Conservation (phyloP, 2,888 invertebrate genomes). For the Drosophila meridiana region DNA sequence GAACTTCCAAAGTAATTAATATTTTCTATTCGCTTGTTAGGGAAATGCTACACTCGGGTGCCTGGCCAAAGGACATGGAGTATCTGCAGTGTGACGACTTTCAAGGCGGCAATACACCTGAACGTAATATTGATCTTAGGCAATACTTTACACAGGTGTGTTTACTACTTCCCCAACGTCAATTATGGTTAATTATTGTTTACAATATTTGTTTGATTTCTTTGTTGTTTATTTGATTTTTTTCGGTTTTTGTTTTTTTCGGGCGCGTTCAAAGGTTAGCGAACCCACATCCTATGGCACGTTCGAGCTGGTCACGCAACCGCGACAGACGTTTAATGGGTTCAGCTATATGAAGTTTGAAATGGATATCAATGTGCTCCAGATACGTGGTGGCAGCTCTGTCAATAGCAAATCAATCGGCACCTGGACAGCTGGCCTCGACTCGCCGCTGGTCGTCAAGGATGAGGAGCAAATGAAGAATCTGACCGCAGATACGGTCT, state of each 20-base stretch:
- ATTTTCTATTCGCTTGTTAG: slow-evolving; percentile 82
- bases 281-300: slow-evolving; percentile 90
- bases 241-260: neutral
- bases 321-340: slow-evolving; percentile 88
- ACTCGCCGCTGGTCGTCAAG: slow-evolving; percentile 88
- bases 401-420: slow-evolving; percentile 90
- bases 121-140: slow-evolving; percentile 89
- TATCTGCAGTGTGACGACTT: slow-evolving; percentile 92
- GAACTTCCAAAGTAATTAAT: neutral
- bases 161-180: neutral
- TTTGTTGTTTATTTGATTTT: neutral
- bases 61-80: slow-evolving; percentile 90
- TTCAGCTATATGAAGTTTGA: slow-evolving; percentile 91
- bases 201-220: slow-evolving; percentile 18
- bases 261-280: slow-evolving; percentile 84
- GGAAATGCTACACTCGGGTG: slow-evolving; percentile 89
- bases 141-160: slow-evolving; percentile 89
- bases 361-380: slow-evolving; percentile 90
- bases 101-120: slow-evolving; percentile 91
- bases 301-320: slow-evolving; percentile 87
- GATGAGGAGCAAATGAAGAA: slow-evolving; percentile 89
- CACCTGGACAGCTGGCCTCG: slow-evolving; percentile 91
- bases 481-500: slow-evolving; percentile 93
- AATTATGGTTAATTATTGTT: slow-evolving; percentile 56
- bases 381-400: slow-evolving; percentile 90